Conservation (phyloP, 2,113 vertebrate genomes). For the Equus quagga region DNA sequence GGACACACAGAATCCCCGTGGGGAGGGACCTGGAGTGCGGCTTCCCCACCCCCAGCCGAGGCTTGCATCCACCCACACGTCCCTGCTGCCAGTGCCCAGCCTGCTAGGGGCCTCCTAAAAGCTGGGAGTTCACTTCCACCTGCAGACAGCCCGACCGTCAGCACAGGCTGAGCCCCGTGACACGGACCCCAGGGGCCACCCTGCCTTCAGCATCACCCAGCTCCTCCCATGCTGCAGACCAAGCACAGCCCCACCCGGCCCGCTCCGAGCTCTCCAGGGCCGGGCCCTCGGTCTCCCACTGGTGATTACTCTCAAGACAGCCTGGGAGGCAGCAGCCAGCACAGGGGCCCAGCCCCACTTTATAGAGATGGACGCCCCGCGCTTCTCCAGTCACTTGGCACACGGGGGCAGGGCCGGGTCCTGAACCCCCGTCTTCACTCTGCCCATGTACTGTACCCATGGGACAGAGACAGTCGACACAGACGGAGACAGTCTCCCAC, state of each 20-base stretch:
- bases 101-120: background rate
- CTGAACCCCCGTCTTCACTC: too few species aligned
- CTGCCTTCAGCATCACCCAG: background rate
- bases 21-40: background rate
- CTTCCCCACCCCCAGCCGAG: background rate
- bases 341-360: too few species aligned
- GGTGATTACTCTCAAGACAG: background rate
- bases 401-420: background rate
- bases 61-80: too few species aligned
- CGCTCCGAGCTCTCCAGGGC: background rate
- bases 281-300: background rate
- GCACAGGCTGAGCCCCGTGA: background rate
- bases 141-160: background rate
- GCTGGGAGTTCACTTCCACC: background rate
- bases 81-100: background rate
- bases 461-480: background rate
- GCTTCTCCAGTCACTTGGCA: background rate
- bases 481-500: background rate
- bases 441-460: background rate
- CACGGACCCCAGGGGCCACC: background rate
- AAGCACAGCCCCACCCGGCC: background rate
- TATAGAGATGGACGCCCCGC: background rate
- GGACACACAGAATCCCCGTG: fast-evolving
- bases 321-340: background rate
- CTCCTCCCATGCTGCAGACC: background rate